Conservation (phyloP, 2,888 invertebrate species). For the Agriopis marginaria region DNA sequence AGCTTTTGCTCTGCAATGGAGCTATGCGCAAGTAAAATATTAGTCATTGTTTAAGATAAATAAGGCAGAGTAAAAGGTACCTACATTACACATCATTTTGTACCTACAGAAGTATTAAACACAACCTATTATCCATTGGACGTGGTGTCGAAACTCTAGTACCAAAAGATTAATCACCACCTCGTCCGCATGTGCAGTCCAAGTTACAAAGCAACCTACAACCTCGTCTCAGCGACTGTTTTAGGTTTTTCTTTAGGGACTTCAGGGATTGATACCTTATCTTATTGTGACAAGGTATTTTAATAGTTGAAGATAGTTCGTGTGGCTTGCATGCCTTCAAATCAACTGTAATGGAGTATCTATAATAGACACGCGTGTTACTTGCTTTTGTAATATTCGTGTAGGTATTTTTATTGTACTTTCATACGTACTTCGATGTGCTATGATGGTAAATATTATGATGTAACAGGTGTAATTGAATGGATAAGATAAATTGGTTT, state of each 20-base stretch:
- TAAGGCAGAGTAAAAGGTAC: no score
- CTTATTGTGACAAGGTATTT: constrained; percentile 13
- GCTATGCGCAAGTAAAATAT: no score
- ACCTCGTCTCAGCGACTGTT: constrained; percentile 5
- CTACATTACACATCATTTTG: constrained; percentile 32
- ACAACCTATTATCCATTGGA: constrained; percentile 34
- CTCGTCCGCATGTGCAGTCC: constrained; percentile 24
- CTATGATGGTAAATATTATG: constrained; percentile 35
- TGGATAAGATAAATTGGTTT: constrained; percentile 12
- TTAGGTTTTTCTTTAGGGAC: no score
- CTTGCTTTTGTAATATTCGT: constrained; percentile 39
- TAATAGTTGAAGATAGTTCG: neutral
- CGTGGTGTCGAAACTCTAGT: constrained; percentile 43
- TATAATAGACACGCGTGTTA: constrained; percentile 46
- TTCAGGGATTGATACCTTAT: neutral
- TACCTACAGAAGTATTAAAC: constrained; percentile 34
- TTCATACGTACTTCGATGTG: constrained; percentile 6
- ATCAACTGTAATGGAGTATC: constrained; percentile 42
- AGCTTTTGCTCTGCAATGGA: no score
- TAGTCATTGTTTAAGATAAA: no score
- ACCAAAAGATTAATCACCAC: constrained; percentile 45
- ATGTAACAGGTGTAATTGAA: constrained; percentile 2
- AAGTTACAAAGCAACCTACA: neutral
- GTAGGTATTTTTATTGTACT: constrained; percentile 13
- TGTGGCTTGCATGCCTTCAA: constrained; percentile 35